Conservation (phyloP, 2,113 vertebrate species). For the cattle (Bos taurus) region DNA sequence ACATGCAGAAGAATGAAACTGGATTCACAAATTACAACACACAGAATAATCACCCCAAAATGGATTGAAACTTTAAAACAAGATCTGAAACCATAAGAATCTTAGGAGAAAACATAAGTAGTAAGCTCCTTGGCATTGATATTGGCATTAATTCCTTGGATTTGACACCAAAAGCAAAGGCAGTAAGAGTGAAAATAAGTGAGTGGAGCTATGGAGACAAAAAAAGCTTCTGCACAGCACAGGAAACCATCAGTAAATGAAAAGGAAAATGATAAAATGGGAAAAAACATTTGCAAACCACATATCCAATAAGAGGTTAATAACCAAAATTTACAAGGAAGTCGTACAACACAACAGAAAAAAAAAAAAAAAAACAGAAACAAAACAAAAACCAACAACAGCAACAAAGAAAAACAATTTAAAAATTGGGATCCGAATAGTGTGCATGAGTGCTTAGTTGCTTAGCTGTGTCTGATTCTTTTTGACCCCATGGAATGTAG, state of each 20-base stretch:
- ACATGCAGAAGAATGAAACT: neutral
- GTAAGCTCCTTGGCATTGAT: neutral
- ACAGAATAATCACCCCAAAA: neutral
- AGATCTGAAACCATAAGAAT: neutral
- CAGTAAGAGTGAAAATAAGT: neutral
- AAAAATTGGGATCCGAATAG: neutral
- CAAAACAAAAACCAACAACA: neutral
- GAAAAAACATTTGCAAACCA: neutral
- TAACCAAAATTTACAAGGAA: neutral
- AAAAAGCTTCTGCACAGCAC: neutral
- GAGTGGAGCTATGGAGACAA: neutral
- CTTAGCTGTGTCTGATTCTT: neutral
- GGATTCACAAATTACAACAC: neutral
- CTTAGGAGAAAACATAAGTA: neutral
- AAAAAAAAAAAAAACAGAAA: neutral
- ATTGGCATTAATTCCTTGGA: neutral
- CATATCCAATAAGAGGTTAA: neutral
- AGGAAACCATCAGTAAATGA: neutral
- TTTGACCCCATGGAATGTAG: neutral
- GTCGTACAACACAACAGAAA: neutral
- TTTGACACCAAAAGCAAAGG: neutral
- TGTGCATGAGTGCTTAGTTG: accelerated
- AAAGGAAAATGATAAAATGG: neutral
- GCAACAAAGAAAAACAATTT: neutral
- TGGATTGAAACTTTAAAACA: neutral